Percentiles rank a stretch among this genome's conserved stretches.
Conservation (phyloP, 2,888 invertebrate species). For the Cheilosia impressa region DNA sequence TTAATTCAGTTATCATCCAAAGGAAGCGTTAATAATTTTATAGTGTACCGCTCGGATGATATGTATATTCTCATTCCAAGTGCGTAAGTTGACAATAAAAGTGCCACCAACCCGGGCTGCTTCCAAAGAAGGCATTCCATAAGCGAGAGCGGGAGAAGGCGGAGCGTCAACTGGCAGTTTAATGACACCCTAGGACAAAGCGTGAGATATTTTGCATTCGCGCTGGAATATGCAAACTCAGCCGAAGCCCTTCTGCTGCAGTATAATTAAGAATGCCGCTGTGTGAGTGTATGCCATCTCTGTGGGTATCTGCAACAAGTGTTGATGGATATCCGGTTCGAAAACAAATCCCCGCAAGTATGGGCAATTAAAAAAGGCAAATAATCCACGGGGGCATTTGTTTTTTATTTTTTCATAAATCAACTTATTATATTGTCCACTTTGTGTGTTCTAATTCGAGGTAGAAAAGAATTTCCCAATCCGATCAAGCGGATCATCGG, state of each 20-base stretch:
- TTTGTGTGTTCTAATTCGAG: slow-evolving; percentile 31
- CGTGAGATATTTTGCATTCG: slow-evolving; percentile 66
- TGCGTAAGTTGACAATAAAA: slow-evolving; percentile 68
- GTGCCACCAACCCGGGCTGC: slow-evolving; percentile 23
- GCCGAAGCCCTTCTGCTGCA: slow-evolving; percentile 17
- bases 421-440: slow-evolving; percentile 52
- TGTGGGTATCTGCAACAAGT: slow-evolving; percentile 31
- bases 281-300: background rate
- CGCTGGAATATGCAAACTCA: background rate
- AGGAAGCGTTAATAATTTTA: slow-evolving; percentile 73
- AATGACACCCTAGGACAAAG: slow-evolving; percentile 54
- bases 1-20: slow-evolving; percentile 74
- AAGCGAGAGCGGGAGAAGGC: slow-evolving; percentile 23
- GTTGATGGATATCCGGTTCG: slow-evolving; percentile 55
- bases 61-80: slow-evolving; percentile 47
- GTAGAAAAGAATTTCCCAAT: slow-evolving; percentile 59
- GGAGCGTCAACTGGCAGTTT: slow-evolving; percentile 56
- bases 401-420: slow-evolving; percentile 46
- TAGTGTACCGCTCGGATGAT: slow-evolving; percentile 3
- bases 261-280: background rate
- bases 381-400: slow-evolving; percentile 11
- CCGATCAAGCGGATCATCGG: slow-evolving; percentile 52
- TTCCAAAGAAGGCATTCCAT: slow-evolving; percentile 12
- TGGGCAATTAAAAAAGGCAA: slow-evolving; percentile 2
- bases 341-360: slow-evolving; percentile 2